These are phyloP conservation scores for Malurus elegans DNA, from an alignment of 2,113 vertebrate species.

Conservation along the genomic window DNA sequence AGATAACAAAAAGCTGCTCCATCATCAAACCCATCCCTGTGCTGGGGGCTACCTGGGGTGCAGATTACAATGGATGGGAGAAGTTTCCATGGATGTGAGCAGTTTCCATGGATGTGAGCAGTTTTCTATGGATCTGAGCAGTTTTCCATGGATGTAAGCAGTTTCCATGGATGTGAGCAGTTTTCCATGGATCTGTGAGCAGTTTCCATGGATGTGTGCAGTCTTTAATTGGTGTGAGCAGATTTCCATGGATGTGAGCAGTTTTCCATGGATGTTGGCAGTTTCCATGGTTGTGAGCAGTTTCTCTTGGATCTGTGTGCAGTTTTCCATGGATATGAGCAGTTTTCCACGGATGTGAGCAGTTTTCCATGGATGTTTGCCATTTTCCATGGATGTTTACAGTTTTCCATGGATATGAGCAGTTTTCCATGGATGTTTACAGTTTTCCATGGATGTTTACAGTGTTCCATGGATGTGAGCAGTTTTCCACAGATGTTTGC, in stretches of 20 bases:
- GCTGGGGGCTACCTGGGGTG: background rate
- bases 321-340: background rate
- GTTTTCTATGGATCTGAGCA: background rate
- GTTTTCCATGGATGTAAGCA: rapidly evolving
- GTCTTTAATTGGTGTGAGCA: too few species aligned
- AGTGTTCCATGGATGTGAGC: background rate
- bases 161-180: too few species aligned
- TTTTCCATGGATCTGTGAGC: too few species aligned
- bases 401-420: too few species aligned
- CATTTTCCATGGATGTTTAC: too few species aligned
- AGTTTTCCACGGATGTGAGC: rapidly evolving
- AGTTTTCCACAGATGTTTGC: background rate
- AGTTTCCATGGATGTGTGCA: background rate
- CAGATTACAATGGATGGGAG: too few species aligned
- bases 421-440: background rate
- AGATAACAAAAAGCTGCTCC: background rate
- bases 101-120: background rate
- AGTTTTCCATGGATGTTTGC: too few species aligned
- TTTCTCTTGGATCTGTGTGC: background rate
- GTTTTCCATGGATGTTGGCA: background rate
- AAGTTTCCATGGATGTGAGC: background rate
- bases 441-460: background rate
- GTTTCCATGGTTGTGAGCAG: background rate
- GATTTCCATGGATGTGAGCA: rapidly evolving
- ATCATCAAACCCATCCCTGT: background rate